A percentile compares a stretch with the other conserved stretches of the same genome.
These are phyloP conservation scores for Equus quagga DNA, from an alignment of 2,113 vertebrate genomes.

Conservation along the genomic window DNA sequence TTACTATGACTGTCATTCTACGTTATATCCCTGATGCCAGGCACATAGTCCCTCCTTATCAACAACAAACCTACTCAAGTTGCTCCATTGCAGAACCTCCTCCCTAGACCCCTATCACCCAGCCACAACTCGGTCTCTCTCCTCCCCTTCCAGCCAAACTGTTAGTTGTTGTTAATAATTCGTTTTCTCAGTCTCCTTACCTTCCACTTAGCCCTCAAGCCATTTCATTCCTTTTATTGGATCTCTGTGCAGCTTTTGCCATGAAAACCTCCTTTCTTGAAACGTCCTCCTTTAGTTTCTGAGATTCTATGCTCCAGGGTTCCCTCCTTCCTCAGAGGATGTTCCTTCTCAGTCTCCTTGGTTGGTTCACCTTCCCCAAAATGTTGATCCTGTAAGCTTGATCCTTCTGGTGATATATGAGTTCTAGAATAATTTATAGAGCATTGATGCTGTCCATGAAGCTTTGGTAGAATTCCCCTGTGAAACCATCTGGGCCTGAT, in stretches of 20 bases:
- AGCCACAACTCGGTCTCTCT: neutral
- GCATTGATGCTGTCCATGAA: neutral
- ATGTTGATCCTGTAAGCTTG: neutral
- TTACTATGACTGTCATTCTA: neutral
- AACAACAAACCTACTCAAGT: slow-evolving; percentile 11
- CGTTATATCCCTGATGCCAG: neutral
- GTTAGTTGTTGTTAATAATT: slow-evolving; percentile 41
- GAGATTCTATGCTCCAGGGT: neutral
- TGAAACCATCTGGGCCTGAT: neutral
- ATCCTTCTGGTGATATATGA: neutral
- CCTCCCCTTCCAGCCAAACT: neutral
- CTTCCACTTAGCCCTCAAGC: neutral
- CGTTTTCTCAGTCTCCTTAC: slow-evolving; percentile 23
- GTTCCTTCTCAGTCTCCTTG: neutral
- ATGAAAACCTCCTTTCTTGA: slow-evolving; percentile 31
- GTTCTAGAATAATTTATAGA: slow-evolving; percentile 61
- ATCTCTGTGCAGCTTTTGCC: neutral
- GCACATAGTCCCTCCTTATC: neutral
- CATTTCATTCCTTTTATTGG: slow-evolving; percentile 44
- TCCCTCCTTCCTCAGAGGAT: neutral
- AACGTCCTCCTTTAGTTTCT: slow-evolving; percentile 21
- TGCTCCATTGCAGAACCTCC: slow-evolving; percentile 8
- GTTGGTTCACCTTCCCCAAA: neutral
- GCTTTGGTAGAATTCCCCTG: slow-evolving; percentile 31
- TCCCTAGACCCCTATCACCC: neutral